These are phyloP conservation scores for Malacoraja senta DNA, from an alignment of 2,797 vertebrate species.

Conservation along the genomic window DNA sequence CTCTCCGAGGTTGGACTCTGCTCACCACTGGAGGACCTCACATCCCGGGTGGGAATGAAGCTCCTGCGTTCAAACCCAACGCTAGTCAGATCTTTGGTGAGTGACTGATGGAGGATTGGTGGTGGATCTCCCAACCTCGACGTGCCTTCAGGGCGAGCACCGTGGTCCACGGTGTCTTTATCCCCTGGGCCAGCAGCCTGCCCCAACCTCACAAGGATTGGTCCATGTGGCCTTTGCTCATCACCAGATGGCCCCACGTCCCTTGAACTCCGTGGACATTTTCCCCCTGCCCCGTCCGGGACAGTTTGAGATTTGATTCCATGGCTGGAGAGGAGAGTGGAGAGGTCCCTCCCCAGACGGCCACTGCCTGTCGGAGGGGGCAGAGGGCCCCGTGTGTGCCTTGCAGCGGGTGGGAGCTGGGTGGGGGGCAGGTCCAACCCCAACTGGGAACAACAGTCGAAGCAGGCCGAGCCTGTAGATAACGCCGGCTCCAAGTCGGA, in stretches of 20 bases:
- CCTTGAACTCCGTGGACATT: background rate
- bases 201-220: too few relatives aligned
- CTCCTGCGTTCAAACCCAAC: background rate
- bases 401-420: background rate
- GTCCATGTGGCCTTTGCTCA: background rate
- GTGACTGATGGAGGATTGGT: too few relatives aligned
- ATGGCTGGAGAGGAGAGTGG: background rate
- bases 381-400: rapidly evolving
- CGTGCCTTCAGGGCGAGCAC: background rate
- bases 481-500: background rate
- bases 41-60: background rate
- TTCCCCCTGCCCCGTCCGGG: too few relatives aligned
- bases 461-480: background rate
- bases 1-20: background rate
- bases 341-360: too few relatives aligned
- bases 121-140: background rate
- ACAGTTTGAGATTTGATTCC: background rate
- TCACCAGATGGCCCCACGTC: background rate
- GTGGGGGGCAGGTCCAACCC: background rate
- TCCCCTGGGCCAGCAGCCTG: too few relatives aligned
- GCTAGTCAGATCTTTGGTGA: background rate
- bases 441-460: background rate
- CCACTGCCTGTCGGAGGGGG: background rate
- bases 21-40: background rate
- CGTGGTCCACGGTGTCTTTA: background rate